Evolutionary conservation across 2,888 invertebrate species (phyloP).

Genomic region (Sthenelais limicola): DNA sequence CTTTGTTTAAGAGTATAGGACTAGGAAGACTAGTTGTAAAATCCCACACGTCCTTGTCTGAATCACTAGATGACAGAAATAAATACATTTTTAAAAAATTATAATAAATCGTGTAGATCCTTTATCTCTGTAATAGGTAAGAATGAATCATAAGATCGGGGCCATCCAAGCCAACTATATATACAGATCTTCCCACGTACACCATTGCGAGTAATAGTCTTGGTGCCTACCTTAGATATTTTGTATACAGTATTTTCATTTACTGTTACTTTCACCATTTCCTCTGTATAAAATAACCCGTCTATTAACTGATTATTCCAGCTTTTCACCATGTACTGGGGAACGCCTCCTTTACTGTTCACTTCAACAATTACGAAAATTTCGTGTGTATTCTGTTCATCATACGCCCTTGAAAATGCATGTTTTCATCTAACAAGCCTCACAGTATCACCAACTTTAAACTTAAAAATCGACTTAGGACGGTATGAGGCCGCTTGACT

Average conservation of each 20-base stretch:
- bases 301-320: slow-evolving; percentile 2
- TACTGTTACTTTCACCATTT: neutral
- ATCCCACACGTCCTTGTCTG: neutral
- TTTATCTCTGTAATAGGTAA: no score
- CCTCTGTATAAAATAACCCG: neutral
- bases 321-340: neutral
- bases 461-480: no score
- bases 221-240: neutral
- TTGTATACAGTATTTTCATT: neutral
- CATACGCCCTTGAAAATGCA: slow-evolving; percentile 2
- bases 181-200: neutral
- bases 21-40: neutral
- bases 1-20: no score
- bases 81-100: no score
- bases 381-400: slow-evolving; percentile 4
- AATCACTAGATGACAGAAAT: no score
- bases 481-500: no score
- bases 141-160: no score
- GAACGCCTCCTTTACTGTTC: neutral
- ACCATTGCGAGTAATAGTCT: neutral
- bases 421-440: neutral
- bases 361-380: neutral
- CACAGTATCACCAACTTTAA: neutral
- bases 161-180: neutral
- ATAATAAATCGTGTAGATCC: no score